phyloP scores from a whole-genome alignment of 2,888 invertebrate genomes.

The Abscondita cerata region DNA sequence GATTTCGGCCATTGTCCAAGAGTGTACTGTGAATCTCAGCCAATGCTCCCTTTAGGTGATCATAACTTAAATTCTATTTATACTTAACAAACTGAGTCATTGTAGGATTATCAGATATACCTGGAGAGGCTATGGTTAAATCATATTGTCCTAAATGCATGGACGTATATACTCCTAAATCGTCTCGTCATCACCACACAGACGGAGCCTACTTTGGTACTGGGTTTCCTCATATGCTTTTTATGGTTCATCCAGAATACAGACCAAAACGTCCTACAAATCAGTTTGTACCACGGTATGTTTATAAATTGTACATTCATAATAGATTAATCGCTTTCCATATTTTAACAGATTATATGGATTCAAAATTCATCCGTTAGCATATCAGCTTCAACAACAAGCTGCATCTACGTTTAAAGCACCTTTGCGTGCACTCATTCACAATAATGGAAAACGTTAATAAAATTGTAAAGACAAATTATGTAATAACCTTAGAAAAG shows the following conservation, averaged over 20 bases:
- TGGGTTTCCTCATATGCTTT: slow-evolving; percentile 99
- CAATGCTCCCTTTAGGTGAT: slow-evolving; percentile 97
- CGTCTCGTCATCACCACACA: slow-evolving; percentile 98
- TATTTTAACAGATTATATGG: slow-evolving; percentile 93
- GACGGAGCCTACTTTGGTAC: slow-evolving; percentile 99
- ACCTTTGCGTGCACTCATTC: slow-evolving; percentile 86
- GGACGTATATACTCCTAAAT: slow-evolving; percentile 99
- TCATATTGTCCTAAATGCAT: slow-evolving; percentile 99
- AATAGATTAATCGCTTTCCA: too few relatives aligned
- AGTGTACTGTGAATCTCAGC: slow-evolving; percentile 98
- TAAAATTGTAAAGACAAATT: slow-evolving; percentile 33
- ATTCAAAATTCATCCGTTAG: slow-evolving; percentile 98
- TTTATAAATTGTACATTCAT: too few relatives aligned
- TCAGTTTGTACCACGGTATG: slow-evolving; percentile 96
- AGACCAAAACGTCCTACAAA: slow-evolving; percentile 95
- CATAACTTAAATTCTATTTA: too few relatives aligned
- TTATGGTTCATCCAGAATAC: slow-evolving; percentile 99
- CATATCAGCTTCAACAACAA: slow-evolving; percentile 98
- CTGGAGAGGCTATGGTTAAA: slow-evolving; percentile 99
- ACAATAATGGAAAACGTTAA: slow-evolving; percentile 90
- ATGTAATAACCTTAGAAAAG: slow-evolving; percentile 36
- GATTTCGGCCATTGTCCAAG: slow-evolving; percentile 99
- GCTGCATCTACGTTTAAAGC: slow-evolving; percentile 92
- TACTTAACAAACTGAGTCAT: background rate
- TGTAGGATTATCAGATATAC: slow-evolving; percentile 94